A percentile compares a stretch with the other conserved stretches of the same genome.
Evolutionary conservation across 2,888 invertebrate genomes (phyloP).

Genomic region (Macrosiphum euphorbiae): DNA sequence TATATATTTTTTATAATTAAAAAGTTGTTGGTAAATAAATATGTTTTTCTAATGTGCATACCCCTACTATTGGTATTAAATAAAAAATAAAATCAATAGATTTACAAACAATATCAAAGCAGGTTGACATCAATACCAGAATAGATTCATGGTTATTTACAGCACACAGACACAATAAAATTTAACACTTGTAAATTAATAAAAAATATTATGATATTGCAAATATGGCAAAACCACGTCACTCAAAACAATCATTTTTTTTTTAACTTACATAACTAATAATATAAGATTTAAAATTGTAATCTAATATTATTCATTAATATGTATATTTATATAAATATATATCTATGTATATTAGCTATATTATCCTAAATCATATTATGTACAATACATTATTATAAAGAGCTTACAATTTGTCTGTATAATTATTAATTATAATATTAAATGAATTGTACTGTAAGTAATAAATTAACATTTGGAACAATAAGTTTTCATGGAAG

Average conservation of each 20-base stretch:
- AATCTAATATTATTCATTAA: slow-evolving; percentile 47
- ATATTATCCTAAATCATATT: slow-evolving; percentile 51
- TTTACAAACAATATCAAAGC: slow-evolving; percentile 61
- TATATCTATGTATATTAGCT: slow-evolving; percentile 50
- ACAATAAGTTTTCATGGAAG: slow-evolving; percentile 43
- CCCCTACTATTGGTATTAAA: slow-evolving; percentile 43
- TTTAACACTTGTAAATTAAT: slow-evolving; percentile 51
- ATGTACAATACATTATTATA: slow-evolving; percentile 32
- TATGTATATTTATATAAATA: slow-evolving; percentile 50
- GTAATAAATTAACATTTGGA: slow-evolving; percentile 57
- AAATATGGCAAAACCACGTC: slow-evolving; percentile 58
- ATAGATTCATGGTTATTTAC: slow-evolving; percentile 43
- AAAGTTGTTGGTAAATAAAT: slow-evolving; percentile 52
- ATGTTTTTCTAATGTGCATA: slow-evolving; percentile 53
- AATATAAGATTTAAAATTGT: slow-evolving; percentile 43
- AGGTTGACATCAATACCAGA: slow-evolving; percentile 44
- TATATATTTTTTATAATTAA: slow-evolving; percentile 31
- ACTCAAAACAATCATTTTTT: slow-evolving; percentile 46
- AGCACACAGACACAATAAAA: slow-evolving; percentile 48
- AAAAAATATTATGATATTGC: slow-evolving; percentile 58
- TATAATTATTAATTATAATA: not conserved
- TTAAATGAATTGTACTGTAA: slow-evolving; percentile 56
- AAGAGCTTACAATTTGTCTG: slow-evolving; percentile 42
- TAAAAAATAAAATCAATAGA: slow-evolving; percentile 53
- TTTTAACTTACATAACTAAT: slow-evolving; percentile 56